A percentile compares a stretch with the other conserved stretches of the same genome.
Conservation (phyloP, 2,888 invertebrate species). For the Drosophila neotestacea region DNA sequence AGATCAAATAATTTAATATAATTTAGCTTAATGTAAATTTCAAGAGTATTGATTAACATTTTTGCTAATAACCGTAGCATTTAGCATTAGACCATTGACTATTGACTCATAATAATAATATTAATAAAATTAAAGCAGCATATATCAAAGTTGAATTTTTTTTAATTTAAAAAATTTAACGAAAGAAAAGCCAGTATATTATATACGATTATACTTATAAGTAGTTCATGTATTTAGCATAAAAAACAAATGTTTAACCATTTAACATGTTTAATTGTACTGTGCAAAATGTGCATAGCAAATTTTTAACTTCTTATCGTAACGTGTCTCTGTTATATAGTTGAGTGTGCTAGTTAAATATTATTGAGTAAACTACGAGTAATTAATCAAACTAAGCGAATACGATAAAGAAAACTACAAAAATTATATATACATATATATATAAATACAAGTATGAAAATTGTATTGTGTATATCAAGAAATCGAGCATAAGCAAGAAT, state of each 20-base stretch:
- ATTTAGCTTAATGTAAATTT: constrained; percentile 48
- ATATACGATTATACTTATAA: constrained; percentile 44
- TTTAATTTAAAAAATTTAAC: constrained; percentile 43
- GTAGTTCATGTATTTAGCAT: constrained; percentile 59
- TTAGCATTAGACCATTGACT: constrained; percentile 42
- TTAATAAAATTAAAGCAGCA: constrained; percentile 26
- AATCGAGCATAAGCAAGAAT: constrained; percentile 27
- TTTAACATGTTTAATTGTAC: constrained; percentile 41
- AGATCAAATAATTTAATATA: constrained; percentile 34
- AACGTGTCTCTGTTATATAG: constrained; percentile 63
- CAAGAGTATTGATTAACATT: constrained; percentile 42
- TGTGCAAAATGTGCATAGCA: constrained; percentile 47
- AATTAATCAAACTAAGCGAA: constrained; percentile 51
- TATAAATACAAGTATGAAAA: constrained; percentile 15
- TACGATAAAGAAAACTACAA: constrained; percentile 18
- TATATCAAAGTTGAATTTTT: constrained; percentile 66
- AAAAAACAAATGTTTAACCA: constrained; percentile 55
- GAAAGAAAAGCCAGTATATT: constrained; percentile 40
- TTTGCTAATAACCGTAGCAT: constrained; percentile 67
- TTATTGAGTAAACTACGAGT: constrained; percentile 32
- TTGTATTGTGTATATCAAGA: constrained; percentile 31
- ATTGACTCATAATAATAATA: constrained; percentile 21
- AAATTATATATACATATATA: constrained; percentile 4
- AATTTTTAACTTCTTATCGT: constrained; percentile 67
- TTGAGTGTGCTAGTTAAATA: constrained; percentile 53